Evolutionary conservation across 1,140 invertebrate species (phyloP), one percentile per base, ranked within the genome.

Genomic region (Macrosteles quadrilineatus): DNA sequence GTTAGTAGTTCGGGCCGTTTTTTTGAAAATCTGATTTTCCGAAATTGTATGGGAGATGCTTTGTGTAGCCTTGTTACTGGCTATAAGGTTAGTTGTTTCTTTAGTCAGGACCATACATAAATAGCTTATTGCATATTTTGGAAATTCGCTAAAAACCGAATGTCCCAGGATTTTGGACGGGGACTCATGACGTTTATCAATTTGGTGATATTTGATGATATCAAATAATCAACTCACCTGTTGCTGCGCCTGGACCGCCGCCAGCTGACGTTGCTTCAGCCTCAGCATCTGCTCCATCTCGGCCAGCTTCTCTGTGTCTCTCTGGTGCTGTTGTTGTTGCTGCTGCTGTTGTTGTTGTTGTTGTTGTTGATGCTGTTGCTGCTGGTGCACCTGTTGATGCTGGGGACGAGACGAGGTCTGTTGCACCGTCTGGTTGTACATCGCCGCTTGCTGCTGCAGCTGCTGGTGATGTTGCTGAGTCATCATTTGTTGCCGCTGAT

Each of bases 251-350:
- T 27, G 62, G 9, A 30, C 31, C 14, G 64, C 29, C 3, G 64
- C 21, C 14, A 9, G 14, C 9, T 53, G 45, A 3, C 64, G 30
- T 14, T 63, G 69, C 3, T 40, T 43, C 30, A 45, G 25, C 25
- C 53, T 31, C 23, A 32, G 19, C 29, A 66, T 6, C 32, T 66
- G 40, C 36, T 71, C 59, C 53, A 29, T 55, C 29, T 45, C 76
- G 76, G 45, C 77, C 81, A 14, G 72, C 73, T 25, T 77, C 72
- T 47, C 55, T 50, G 55, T 43, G 19, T 57, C 67, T 36, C 30
- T 53, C 45, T 59, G 43, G 29, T 65, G 47, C 19, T 19, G 55
- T 11, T 59, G 64, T 27, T 59, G 53, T 27, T 57, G 64, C 14
- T 68, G 55, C 43, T 68, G 64, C 19, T 36, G 70, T 17, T 57